Conservation (phyloP, 2,113 vertebrate species). For the Anseranas semipalmata region DNA sequence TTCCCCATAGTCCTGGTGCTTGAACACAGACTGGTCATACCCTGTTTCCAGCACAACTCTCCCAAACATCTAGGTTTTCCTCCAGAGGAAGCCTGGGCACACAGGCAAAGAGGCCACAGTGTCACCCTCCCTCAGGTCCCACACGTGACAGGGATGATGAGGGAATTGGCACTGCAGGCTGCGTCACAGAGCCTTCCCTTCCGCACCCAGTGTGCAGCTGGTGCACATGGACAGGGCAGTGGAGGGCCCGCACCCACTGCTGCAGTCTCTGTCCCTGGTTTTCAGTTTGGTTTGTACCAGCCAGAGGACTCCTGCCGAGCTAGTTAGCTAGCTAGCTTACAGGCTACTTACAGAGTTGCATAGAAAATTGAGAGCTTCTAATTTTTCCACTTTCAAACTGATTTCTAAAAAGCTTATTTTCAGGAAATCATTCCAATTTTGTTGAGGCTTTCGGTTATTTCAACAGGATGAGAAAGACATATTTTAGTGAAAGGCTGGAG, state of each 20-base stretch:
- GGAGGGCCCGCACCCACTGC: fast-evolving
- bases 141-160: not conserved
- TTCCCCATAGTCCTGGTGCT: not conserved
- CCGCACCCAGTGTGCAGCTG: not conserved
- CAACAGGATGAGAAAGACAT: not conserved
- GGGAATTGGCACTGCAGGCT: fast-evolving
- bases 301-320: not conserved
- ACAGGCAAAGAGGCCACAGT: not conserved
- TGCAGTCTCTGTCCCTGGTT: not conserved
- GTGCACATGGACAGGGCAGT: fast-evolving
- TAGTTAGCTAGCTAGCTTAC: not conserved
- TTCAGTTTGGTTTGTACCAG: not conserved
- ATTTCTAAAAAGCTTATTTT: not conserved
- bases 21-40: not conserved
- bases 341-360: not conserved
- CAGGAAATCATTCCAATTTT: not conserved
- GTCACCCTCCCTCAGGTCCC: not conserved
- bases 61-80: not conserved
- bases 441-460: not conserved
- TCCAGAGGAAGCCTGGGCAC: not conserved
- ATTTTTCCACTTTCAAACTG: not conserved
- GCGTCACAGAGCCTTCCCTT: not conserved
- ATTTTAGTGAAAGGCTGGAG: not conserved
- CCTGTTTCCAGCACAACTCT: not conserved
- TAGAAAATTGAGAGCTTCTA: not conserved